Conservation (phyloP, 2,888 invertebrate genomes). For the Trachelus stipa region DNA sequence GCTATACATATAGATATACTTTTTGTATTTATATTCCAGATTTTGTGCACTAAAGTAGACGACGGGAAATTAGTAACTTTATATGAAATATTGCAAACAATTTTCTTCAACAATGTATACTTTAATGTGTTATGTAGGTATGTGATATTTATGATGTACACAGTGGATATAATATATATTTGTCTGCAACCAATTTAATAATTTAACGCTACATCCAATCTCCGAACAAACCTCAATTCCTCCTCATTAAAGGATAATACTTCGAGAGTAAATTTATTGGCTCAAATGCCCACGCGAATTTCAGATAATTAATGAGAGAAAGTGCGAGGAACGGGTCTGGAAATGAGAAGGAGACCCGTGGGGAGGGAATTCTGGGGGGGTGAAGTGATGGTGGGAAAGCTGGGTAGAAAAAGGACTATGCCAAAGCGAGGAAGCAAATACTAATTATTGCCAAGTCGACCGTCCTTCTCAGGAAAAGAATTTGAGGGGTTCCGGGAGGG, state of each 20-base stretch:
- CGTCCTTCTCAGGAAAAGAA: constrained; percentile 2
- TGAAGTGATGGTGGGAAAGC: neutral
- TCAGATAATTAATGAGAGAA: constrained; percentile 16
- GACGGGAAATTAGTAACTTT: neutral
- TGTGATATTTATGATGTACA: too few species aligned
- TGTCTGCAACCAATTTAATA: constrained; percentile 10
- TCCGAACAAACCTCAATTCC: constrained; percentile 37
- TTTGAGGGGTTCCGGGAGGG: neutral
- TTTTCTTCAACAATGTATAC: neutral
- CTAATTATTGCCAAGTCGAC: constrained; percentile 1
- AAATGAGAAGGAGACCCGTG: neutral
- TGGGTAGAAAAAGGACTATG: neutral
- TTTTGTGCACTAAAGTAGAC: too few species aligned
- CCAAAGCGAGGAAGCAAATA: neutral
- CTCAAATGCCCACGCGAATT: constrained; percentile 24
- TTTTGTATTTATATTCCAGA: too few species aligned
- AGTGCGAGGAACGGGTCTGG: constrained; percentile 10
- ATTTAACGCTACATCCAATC: neutral
- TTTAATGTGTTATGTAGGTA: too few species aligned
- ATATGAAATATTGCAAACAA: constrained; percentile 19
- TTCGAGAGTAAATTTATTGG: constrained; percentile 41
- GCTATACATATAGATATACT: neutral
- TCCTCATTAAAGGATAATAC: constrained; percentile 55
- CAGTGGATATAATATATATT: neutral
- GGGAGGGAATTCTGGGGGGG: constrained; percentile 8